Percentiles rank a stretch among this genome's conserved stretches.
phyloP scores from a whole-genome alignment of 2,888 invertebrate genomes.

The Lochmaea capreae region DNA sequence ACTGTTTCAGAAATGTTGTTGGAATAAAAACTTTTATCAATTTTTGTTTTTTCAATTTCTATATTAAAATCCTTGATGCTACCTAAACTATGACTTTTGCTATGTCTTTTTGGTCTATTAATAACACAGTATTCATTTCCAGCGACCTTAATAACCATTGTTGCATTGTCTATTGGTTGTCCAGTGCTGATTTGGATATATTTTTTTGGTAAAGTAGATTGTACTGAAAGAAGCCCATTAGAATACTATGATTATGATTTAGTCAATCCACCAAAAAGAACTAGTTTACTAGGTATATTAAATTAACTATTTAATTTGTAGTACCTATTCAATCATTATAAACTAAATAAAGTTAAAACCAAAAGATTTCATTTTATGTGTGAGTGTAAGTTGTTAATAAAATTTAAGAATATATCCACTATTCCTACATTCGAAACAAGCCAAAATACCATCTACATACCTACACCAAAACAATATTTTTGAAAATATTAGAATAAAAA shows the following conservation, averaged over 20 bases:
- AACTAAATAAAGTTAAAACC: not conserved
- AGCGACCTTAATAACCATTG: slow-evolving; percentile 65
- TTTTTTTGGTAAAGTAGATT: slow-evolving; percentile 53
- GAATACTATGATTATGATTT: not conserved
- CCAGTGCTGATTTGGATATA: slow-evolving; percentile 52
- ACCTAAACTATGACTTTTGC: slow-evolving; percentile 63
- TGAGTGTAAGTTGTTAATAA: too few relatives aligned
- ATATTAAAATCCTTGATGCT: slow-evolving; percentile 62
- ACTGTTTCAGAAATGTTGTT: slow-evolving; percentile 39
- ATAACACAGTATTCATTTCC: slow-evolving; percentile 65
- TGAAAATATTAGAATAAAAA: too few relatives aligned
- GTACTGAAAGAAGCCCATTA: slow-evolving; percentile 44
- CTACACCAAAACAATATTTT: too few relatives aligned
- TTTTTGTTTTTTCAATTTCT: slow-evolving; percentile 58
- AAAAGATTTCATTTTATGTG: too few relatives aligned
- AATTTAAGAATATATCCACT: too few relatives aligned
- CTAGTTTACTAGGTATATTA: not conserved
- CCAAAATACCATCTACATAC: too few relatives aligned
- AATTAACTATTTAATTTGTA: not conserved
- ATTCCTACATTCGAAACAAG: too few relatives aligned
- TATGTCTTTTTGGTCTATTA: slow-evolving; percentile 60
- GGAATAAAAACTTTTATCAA: slow-evolving; percentile 54
- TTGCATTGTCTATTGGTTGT: slow-evolving; percentile 62
- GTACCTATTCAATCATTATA: not conserved
- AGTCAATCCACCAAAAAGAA: slow-evolving; percentile 1